Evolutionary conservation across 2,797 vertebrate species (phyloP).

Genomic region (Uromys caudimaculatus): DNA sequence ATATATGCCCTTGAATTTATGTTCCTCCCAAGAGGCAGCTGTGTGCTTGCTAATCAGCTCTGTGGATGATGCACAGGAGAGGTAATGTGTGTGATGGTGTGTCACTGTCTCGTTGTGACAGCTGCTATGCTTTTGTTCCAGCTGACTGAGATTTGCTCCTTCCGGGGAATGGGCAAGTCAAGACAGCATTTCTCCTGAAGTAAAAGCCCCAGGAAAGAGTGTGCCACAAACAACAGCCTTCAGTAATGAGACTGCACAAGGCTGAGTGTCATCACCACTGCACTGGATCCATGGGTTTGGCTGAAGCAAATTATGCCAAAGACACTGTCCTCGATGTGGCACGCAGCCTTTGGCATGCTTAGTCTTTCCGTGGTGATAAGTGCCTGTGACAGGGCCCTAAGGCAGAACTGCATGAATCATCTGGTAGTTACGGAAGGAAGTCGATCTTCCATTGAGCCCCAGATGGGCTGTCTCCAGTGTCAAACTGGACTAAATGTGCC

Average conservation of each 20-base stretch:
- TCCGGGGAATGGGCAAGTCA: slow-evolving; percentile 13
- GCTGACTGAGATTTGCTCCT: slow-evolving; percentile 71
- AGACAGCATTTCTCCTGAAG: slow-evolving; percentile 1
- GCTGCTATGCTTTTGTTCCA: slow-evolving; percentile 61
- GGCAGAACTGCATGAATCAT: slow-evolving; percentile 59
- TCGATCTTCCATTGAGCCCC: neutral
- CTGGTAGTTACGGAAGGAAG: slow-evolving; percentile 20
- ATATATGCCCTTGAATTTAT: slow-evolving; percentile 62
- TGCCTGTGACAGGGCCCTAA: slow-evolving; percentile 46
- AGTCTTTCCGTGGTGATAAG: slow-evolving; percentile 53
- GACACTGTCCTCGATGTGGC: neutral
- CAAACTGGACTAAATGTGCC: neutral
- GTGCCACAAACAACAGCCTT: neutral
- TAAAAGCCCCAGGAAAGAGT: slow-evolving; percentile 16
- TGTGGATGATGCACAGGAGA: slow-evolving; percentile 60
- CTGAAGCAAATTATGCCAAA: slow-evolving; percentile 6
- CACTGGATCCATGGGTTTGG: neutral
- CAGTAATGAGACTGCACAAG: neutral
- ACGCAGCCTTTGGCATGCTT: neutral
- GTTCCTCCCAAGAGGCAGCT: slow-evolving; percentile 56
- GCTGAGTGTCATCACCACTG: neutral
- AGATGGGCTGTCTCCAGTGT: neutral
- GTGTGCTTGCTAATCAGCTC: slow-evolving; percentile 59
- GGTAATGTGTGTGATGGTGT: slow-evolving; percentile 76
- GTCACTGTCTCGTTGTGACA: slow-evolving; percentile 64